Evolutionary conservation across 1,140 invertebrate genomes (phyloP), one percentile per base, ranked within the genome.

Genomic region (Mamestra configurata): DNA sequence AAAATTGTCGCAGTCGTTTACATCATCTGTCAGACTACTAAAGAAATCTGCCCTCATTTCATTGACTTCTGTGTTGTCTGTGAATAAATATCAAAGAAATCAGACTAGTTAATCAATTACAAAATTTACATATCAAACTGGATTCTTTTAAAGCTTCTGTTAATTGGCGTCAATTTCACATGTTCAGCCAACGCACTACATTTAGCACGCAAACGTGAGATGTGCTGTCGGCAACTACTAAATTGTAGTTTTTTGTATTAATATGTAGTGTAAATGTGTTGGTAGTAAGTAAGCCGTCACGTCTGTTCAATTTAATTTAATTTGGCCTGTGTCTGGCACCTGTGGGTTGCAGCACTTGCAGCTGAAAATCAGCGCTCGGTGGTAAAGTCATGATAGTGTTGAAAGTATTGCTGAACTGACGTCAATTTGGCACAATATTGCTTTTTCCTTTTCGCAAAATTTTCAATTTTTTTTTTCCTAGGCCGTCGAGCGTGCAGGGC

Each of bases 401-500:
- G n/a, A n/a, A n/a, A n/a, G n/a, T n/a, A n/a, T n/a, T n/a, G n/a
- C n/a, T n/a, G n/a, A n/a, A n/a, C n/a, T n/a, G n/a, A n/a, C n/a
- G n/a, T n/a, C n/a, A n/a, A n/a, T n/a, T n/a, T n/a, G n/a, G n/a
- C n/a, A n/a, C n/a, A n/a, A n/a, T n/a, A n/a, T n/a, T n/a, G n/a
- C n/a, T n/a, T 31, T 31, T 31, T 31, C 5, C 5, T 31, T 5
- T 31, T 3, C 5, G 27, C 5, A 31, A 31, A 31, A 1, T 31
- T 31, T 31, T n/a, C n/a, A n/a, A 31, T 31, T 31, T 31, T 31
- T 31, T 31, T 3, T 1, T 31, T 31, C 27, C 1, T 81, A 93
- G 92, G 81, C 84, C 91, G 83, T 90, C 94, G 84, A 92, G 95
- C 85, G 93, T 95, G 80, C 95, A 95, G 81, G 96, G 97, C 79